Conservation (phyloP, 1,140 invertebrate genomes). For the Drosophila yakuba region DNA sequence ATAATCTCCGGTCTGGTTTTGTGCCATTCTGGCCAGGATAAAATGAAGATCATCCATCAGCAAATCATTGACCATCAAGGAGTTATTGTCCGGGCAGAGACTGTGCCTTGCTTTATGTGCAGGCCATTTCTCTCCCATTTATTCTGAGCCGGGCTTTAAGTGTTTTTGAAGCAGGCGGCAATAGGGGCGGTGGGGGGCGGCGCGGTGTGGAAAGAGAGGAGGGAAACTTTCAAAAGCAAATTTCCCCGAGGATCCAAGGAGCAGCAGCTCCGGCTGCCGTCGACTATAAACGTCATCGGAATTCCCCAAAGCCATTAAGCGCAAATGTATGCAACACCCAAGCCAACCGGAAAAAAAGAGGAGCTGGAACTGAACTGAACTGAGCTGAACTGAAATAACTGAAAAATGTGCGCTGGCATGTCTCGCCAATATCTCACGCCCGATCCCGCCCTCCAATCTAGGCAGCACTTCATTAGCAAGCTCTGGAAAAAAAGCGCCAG, state of each 20-base stretch:
- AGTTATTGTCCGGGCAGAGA: slow-evolving; percentile 63
- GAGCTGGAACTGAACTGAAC: slow-evolving; percentile 11
- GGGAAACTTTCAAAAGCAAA: slow-evolving; percentile 76
- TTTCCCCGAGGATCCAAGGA: slow-evolving; percentile 70
- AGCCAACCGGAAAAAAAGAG: slow-evolving; percentile 35
- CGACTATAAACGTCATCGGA: slow-evolving; percentile 81
- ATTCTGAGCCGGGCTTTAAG: slow-evolving; percentile 55
- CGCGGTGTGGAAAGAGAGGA: neutral
- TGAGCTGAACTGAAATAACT: slow-evolving; percentile 52
- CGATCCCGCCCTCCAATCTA: slow-evolving; percentile 31
- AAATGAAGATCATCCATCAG: slow-evolving; percentile 60
- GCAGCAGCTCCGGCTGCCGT: slow-evolving; percentile 43
- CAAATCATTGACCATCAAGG: slow-evolving; percentile 66
- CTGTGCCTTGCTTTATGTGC: slow-evolving; percentile 19
- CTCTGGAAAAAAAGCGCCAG: slow-evolving; percentile 35
- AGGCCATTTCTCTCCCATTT: slow-evolving; percentile 28
- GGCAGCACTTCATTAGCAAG: slow-evolving; percentile 81
- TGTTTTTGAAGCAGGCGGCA: slow-evolving; percentile 41
- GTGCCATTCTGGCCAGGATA: slow-evolving; percentile 5
- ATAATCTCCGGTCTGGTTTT: slow-evolving; percentile 12
- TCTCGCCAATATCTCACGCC: slow-evolving; percentile 38
- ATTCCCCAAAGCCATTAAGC: slow-evolving; percentile 83
- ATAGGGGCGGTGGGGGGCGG: neutral
- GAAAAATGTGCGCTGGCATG: slow-evolving; percentile 73
- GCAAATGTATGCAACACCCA: slow-evolving; percentile 79